A percentile compares a stretch with the other conserved stretches of the same genome.
Conservation (phyloP, 2,113 vertebrate species). For the Charina bottae region DNA sequence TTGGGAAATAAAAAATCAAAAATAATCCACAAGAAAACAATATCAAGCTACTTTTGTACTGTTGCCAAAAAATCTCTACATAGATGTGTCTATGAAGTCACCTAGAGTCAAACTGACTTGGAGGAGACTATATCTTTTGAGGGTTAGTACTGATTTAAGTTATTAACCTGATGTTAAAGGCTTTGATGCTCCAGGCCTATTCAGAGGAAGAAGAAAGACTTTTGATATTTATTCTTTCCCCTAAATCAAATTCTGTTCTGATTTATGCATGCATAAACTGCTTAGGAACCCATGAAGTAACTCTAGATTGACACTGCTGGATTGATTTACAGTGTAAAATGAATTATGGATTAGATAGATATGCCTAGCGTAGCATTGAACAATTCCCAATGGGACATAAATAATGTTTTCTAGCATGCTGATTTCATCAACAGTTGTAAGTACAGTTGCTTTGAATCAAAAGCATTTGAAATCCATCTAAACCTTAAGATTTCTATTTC, state of each 20-base stretch:
- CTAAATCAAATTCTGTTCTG: conserved; percentile 2
- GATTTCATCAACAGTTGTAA: conserved; percentile 45
- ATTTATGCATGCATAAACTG: background rate
- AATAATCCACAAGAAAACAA: too few species aligned
- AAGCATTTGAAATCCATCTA: background rate
- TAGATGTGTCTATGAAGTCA: too few species aligned
- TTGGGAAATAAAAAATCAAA: too few species aligned
- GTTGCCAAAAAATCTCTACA: too few species aligned
- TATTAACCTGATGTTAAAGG: too few species aligned
- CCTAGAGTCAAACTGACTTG: too few species aligned
- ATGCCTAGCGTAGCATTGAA: conserved; percentile 33
- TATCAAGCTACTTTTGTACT: too few species aligned
- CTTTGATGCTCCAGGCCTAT: too few species aligned
- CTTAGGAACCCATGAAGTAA: conserved; percentile 7
- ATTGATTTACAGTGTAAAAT: conserved; percentile 43
- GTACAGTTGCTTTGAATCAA: conserved; percentile 45
- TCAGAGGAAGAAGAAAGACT: background rate
- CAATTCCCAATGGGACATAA: conserved; percentile 44
- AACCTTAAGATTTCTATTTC: background rate
- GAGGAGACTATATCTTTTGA: too few species aligned
- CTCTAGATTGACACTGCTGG: background rate
- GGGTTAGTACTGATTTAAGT: too few species aligned
- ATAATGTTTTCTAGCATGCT: conserved; percentile 35
- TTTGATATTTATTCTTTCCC: background rate
- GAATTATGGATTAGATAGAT: background rate